These are phyloP conservation scores for Cirrhinus mrigala DNA, from an alignment of 2,797 vertebrate species.

Conservation along the genomic window DNA sequence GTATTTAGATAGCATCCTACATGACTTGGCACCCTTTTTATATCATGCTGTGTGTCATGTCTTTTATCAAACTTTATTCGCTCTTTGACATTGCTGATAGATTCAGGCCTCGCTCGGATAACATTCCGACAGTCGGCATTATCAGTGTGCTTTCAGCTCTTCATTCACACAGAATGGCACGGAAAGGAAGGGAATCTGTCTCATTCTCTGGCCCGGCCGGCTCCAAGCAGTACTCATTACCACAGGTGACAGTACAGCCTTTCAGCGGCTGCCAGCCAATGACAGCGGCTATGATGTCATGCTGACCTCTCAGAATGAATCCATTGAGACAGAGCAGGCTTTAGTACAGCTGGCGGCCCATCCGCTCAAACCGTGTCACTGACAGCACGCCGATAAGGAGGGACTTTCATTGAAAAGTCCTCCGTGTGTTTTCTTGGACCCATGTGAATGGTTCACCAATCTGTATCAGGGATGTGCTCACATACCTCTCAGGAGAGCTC, in stretches of 20 bases:
- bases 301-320: conserved; percentile 50
- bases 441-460: not conserved
- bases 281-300: conserved; percentile 57
- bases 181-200: conserved; percentile 16
- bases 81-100: not conserved
- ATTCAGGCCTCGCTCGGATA: not conserved
- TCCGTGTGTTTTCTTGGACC: not conserved
- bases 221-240: conserved; percentile 36
- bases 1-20: not conserved
- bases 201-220: conserved; percentile 20
- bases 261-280: conserved; percentile 55
- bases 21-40: not conserved
- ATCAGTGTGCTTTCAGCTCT: conserved; percentile 32
- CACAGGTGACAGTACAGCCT: conserved; percentile 56
- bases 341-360: conserved; percentile 35
- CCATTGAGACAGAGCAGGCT: conserved; percentile 49
- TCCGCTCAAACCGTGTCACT: conserved; percentile 46
- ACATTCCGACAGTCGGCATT: not conserved
- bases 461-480: not conserved
- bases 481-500: not conserved
- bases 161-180: not conserved
- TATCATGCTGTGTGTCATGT: not conserved
- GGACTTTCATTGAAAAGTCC: conserved; percentile 24
- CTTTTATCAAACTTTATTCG: not conserved
- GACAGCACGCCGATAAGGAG: conserved; percentile 16